A percentile compares a stretch with the other conserved stretches of the same genome.
phyloP scores from a whole-genome alignment of 2,113 vertebrate species.

The Anoura caudifer region DNA sequence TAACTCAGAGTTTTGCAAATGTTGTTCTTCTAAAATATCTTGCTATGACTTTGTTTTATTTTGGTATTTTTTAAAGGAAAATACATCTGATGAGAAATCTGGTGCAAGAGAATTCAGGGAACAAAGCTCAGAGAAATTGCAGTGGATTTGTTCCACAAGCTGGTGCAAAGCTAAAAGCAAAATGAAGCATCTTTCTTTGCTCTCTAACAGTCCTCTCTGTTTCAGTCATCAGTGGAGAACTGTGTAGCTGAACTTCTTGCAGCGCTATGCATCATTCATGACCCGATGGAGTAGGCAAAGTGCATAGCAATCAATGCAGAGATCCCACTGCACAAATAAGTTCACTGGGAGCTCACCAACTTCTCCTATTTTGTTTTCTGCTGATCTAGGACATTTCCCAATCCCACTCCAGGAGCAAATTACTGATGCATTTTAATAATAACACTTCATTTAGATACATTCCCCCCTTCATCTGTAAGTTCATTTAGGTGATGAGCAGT shows the following conservation, averaged over 20 bases:
- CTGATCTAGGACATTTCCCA: conserved; percentile 41
- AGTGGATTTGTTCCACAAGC: conserved; percentile 38
- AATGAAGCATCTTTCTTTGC: not conserved
- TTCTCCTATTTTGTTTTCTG: conserved; percentile 38
- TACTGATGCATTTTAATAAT: conserved; percentile 60
- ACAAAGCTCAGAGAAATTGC: not conserved
- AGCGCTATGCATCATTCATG: conserved; percentile 41
- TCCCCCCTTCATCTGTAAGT: conserved; percentile 43
- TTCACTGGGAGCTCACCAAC: not conserved
- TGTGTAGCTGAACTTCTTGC: not conserved
- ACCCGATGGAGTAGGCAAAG: conserved; percentile 2
- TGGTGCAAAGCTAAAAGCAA: conserved; percentile 37
- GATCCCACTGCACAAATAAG: not conserved
- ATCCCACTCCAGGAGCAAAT: conserved; percentile 28
- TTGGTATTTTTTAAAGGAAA: conserved; percentile 19
- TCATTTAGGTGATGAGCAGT: conserved; percentile 40
- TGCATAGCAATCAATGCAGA: not conserved
- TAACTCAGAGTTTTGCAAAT: not conserved
- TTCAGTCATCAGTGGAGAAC: not conserved
- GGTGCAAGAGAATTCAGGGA: conserved; percentile 15
- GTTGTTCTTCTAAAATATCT: conserved; percentile 21
- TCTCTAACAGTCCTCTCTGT: not conserved
- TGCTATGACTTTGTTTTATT: conserved; percentile 21
- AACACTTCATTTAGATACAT: not conserved
- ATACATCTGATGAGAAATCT: conserved; percentile 49